Conservation (phyloP, 2,888 invertebrate genomes). For the Aquatica leii region DNA sequence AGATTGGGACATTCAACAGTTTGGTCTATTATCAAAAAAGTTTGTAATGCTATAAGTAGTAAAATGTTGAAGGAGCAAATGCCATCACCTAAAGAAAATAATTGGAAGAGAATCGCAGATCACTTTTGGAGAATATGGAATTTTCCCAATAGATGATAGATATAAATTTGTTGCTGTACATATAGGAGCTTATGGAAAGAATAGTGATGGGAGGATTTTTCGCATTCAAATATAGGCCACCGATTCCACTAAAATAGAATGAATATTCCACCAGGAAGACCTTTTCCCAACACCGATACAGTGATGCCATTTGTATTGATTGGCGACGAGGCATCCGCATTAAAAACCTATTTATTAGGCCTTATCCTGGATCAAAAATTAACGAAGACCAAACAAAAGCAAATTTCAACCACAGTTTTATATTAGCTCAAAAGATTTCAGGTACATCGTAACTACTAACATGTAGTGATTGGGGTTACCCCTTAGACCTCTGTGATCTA, state of each 20-base stretch:
- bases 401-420: too few relatives aligned
- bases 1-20: too few relatives aligned
- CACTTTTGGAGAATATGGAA: not conserved
- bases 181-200: not conserved
- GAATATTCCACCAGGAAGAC: not conserved
- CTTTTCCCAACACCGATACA: not conserved
- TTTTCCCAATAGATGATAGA: too few relatives aligned
- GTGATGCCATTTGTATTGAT: not conserved
- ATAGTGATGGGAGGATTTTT: too few relatives aligned
- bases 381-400: too few relatives aligned
- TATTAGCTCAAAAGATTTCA: too few relatives aligned
- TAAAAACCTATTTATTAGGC: not conserved
- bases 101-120: not conserved
- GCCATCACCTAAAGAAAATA: not conserved
- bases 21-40: not conserved
- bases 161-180: not conserved
- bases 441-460: too few relatives aligned
- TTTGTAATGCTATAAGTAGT: not conserved
- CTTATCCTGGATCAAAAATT: not conserved
- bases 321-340: not conserved
- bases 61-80: not conserved
- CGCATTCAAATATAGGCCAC: not conserved
- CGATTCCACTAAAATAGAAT: not conserved
- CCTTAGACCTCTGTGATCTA: too few relatives aligned
- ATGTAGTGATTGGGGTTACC: too few relatives aligned